These are phyloP conservation scores for Nasonia giraulti DNA, from an alignment of 1,140 invertebrate genomes.

Conservation along the genomic window DNA sequence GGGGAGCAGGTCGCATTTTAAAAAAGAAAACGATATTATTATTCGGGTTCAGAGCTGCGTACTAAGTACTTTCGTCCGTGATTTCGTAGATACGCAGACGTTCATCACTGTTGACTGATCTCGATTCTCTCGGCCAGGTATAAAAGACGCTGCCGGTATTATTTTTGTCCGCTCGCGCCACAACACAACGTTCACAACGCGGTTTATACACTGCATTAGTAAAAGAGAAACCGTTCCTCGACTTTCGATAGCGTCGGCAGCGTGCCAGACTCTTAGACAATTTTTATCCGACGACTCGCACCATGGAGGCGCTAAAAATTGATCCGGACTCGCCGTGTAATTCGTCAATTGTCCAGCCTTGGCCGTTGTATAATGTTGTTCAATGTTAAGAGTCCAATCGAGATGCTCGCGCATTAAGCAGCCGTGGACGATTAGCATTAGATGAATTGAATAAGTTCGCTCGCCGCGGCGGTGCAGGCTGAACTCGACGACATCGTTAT, in stretches of 20 bases:
- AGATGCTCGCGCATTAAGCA: neutral
- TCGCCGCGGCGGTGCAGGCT: neutral
- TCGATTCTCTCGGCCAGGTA: too few relatives aligned
- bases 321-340: neutral
- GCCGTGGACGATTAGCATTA: neutral
- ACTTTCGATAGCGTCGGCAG: neutral
- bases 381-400: neutral
- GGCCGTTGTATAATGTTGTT: neutral
- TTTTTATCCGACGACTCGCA: neutral
- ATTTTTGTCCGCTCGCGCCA: too few relatives aligned
- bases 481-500: neutral
- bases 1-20: too few relatives aligned
- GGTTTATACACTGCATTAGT: neutral
- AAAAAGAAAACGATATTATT: too few relatives aligned
- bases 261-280: neutral
- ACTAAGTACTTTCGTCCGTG: too few relatives aligned
- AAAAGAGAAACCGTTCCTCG: neutral
- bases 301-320: too few relatives aligned
- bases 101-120: too few relatives aligned
- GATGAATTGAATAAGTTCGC: conserved; percentile 9
- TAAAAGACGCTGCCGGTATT: too few relatives aligned
- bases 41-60: too few relatives aligned
- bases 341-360: neutral
- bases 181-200: too few relatives aligned
- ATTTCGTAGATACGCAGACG: too few relatives aligned